phyloP scores from a whole-genome alignment of 2,113 vertebrate species.

The Crocuta crocuta region DNA sequence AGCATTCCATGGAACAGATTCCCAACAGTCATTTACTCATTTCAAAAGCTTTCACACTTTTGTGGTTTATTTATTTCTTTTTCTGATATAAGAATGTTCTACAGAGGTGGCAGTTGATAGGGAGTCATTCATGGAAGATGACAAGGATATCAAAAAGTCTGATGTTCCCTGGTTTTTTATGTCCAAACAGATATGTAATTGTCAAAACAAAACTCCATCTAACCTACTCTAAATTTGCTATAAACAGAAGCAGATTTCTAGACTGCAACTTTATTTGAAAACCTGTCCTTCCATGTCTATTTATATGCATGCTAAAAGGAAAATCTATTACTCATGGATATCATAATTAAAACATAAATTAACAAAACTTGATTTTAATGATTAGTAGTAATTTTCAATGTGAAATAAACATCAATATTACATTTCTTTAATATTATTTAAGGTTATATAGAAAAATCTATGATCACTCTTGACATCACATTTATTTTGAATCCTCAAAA shows the following conservation, averaged over 20 bases:
- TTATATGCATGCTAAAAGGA: not conserved
- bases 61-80: not conserved
- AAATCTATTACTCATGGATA: not conserved
- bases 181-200: not conserved
- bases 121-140: not conserved
- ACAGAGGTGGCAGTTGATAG: not conserved
- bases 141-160: not conserved
- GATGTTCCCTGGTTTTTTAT: not conserved
- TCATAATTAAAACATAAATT: not conserved
- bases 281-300: not conserved
- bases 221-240: not conserved
- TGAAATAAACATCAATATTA: not conserved
- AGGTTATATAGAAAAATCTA: not conserved
- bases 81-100: not conserved
- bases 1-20: not conserved
- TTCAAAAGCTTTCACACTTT: not conserved
- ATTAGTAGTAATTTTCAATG: not conserved
- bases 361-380: not conserved
- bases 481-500: not conserved
- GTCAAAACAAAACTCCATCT: not conserved
- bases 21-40: not conserved
- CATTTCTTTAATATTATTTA: slow-evolving; percentile 1
- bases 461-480: not conserved
- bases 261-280: not conserved
- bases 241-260: not conserved